Evolutionary conservation across 1,140 invertebrate species (phyloP).

Genomic region (Atta texana): DNA sequence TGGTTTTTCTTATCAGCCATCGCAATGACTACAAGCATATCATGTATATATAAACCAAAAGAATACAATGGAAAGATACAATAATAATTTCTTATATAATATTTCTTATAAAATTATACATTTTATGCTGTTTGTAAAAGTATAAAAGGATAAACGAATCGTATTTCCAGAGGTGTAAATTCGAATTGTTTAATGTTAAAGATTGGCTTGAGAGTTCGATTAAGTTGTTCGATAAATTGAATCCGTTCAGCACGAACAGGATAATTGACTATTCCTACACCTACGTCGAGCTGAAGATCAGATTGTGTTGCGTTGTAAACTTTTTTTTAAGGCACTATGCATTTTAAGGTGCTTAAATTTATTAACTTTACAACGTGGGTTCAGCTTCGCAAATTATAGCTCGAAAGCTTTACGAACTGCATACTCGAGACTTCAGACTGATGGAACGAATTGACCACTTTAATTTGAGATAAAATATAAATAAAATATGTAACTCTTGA

Average conservation of each 20-base stretch:
- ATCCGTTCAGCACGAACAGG: slow-evolving; percentile 25
- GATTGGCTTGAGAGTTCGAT: not conserved
- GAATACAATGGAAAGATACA: not conserved
- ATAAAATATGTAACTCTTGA: not conserved
- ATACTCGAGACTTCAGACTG: slow-evolving; percentile 22
- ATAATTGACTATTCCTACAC: slow-evolving; percentile 45
- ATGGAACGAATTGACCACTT: slow-evolving; percentile 35
- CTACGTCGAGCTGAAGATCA: slow-evolving; percentile 13
- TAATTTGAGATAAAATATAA: slow-evolving; percentile 19
- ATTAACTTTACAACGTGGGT: slow-evolving; percentile 48
- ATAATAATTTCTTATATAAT: not conserved
- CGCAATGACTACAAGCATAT: not conserved
- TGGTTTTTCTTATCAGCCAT: not conserved
- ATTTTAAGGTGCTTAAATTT: slow-evolving; percentile 41
- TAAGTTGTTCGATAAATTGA: slow-evolving; percentile 53
- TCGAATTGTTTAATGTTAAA: not conserved
- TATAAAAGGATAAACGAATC: not conserved
- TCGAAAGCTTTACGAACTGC: slow-evolving; percentile 46
- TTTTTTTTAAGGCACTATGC: not conserved
- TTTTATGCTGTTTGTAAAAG: not conserved
- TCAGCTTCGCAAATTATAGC: slow-evolving; percentile 37
- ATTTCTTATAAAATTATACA: slow-evolving; percentile 4
- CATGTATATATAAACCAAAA: not conserved
- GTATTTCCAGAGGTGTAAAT: not conserved
- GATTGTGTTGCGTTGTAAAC: slow-evolving; percentile 1